Evolutionary conservation across 2,797 vertebrate species (phyloP).

Genomic region (Falco berigora): DNA sequence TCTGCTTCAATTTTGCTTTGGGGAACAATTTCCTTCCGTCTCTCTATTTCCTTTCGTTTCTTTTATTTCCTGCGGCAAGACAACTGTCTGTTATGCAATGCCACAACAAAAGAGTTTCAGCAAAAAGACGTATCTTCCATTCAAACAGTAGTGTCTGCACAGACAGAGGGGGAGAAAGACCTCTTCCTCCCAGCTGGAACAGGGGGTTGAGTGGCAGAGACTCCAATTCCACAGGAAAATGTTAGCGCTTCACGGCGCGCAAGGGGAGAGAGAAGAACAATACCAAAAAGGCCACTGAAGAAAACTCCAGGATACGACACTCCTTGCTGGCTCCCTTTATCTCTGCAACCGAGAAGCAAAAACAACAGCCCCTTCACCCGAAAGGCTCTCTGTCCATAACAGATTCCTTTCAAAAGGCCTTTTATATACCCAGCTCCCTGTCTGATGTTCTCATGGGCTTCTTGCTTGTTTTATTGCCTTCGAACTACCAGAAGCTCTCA

Average conservation of each 20-base stretch:
- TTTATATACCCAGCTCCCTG: not conserved
- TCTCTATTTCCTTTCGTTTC: not conserved
- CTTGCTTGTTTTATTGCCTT: constrained; percentile 14
- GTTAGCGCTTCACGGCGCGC: constrained; percentile 26
- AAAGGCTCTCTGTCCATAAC: constrained; percentile 4
- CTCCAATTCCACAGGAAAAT: constrained; percentile 55
- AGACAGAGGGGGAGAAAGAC: not conserved
- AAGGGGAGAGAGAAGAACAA: constrained; percentile 25
- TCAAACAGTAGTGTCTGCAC: constrained; percentile 11
- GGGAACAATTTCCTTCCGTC: constrained; percentile 4
- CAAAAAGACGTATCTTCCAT: constrained; percentile 40
- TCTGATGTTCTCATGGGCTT: constrained; percentile 20
- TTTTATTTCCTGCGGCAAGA: constrained; percentile 53
- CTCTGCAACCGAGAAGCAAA: constrained; percentile 6
- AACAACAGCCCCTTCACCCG: constrained; percentile 5
- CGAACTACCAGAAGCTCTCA: constrained; percentile 4
- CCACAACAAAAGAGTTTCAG: constrained; percentile 58
- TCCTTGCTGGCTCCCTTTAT: constrained; percentile 47
- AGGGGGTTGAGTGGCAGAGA: not conserved
- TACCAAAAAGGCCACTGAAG: constrained; percentile 26
- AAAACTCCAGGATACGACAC: not conserved
- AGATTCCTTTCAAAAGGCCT: constrained; percentile 30
- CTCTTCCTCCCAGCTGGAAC: constrained; percentile 56
- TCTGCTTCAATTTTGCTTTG: constrained; percentile 7
- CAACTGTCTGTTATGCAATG: constrained; percentile 52